phyloP scores from a whole-genome alignment of 1,140 invertebrate species.

The Pseudomyrmex pallidus region DNA sequence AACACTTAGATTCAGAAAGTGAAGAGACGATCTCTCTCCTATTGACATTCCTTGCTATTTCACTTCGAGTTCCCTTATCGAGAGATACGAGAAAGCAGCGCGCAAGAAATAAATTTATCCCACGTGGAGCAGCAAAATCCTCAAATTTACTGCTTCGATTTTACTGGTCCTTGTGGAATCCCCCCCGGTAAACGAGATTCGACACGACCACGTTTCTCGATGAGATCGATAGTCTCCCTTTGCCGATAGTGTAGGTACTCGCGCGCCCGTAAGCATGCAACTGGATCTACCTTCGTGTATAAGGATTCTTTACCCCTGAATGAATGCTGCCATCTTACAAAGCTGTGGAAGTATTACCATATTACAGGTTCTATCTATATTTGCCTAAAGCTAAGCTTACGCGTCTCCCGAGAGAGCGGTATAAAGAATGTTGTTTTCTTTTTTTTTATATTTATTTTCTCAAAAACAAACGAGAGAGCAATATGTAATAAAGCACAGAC shows the following conservation, averaged over 20 bases:
- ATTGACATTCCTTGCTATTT: slow-evolving; percentile 34
- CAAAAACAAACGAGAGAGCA: too few species aligned
- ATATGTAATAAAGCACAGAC: too few species aligned
- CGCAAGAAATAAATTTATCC: slow-evolving; percentile 67
- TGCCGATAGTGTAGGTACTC: slow-evolving; percentile 61
- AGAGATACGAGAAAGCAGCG: slow-evolving; percentile 24
- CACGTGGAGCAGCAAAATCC: slow-evolving; percentile 68
- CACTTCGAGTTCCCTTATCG: slow-evolving; percentile 27
- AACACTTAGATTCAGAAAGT: not conserved
- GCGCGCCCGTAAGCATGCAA: slow-evolving; percentile 75
- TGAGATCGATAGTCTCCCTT: slow-evolving; percentile 72
- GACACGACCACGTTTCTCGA: slow-evolving; percentile 75
- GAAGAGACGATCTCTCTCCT: not conserved
- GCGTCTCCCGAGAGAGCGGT: not conserved
- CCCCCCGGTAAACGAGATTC: slow-evolving; percentile 76
- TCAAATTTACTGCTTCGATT: slow-evolving; percentile 73
- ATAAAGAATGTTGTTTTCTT: not conserved
- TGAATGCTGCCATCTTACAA: slow-evolving; percentile 58
- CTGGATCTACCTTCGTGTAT: slow-evolving; percentile 69
- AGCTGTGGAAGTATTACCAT: slow-evolving; percentile 38
- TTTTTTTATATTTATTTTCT: too few species aligned
- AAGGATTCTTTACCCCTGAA: slow-evolving; percentile 60
- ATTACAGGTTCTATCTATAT: slow-evolving; percentile 53
- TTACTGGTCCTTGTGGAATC: slow-evolving; percentile 68
- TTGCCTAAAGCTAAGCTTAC: slow-evolving; percentile 16